phyloP scores from a whole-genome alignment of 2,113 vertebrate genomes.

The Dolichallabes microphthalmus region DNA sequence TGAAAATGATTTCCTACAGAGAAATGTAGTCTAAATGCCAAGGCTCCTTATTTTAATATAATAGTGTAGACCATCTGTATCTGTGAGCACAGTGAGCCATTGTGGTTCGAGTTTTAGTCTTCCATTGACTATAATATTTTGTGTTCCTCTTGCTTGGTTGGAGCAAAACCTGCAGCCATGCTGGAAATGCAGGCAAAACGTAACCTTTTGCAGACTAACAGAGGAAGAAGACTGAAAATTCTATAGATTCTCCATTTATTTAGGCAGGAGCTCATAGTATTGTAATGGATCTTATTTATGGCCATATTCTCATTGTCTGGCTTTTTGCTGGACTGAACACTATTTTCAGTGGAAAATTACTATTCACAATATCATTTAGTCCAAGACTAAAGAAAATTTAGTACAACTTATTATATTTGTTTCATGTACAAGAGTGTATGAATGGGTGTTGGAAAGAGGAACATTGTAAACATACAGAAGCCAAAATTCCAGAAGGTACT shows the following conservation, averaged over 20 bases:
- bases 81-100: not conserved
- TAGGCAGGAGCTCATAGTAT: not conserved
- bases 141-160: not conserved
- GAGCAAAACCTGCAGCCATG: not conserved
- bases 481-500: not conserved
- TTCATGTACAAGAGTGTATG: not conserved
- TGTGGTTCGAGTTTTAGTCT: not conserved
- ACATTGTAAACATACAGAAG: not conserved
- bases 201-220: not conserved
- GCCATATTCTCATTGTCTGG: not conserved
- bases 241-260: not conserved
- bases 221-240: not conserved
- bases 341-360: conserved; percentile 23
- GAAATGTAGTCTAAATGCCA: not conserved
- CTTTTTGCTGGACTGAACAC: not conserved
- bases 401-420: not conserved
- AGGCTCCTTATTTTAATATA: not conserved
- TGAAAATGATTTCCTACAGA: conserved; percentile 8
- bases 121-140: not conserved
- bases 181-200: not conserved
- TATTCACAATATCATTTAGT: conserved; percentile 17
- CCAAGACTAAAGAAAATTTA: not conserved
- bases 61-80: not conserved
- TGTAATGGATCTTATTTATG: not conserved
- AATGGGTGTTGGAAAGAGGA: not conserved